These are phyloP conservation scores for Panorpa germanica DNA, from an alignment of 2,888 invertebrate genomes.

Conservation along the genomic window DNA sequence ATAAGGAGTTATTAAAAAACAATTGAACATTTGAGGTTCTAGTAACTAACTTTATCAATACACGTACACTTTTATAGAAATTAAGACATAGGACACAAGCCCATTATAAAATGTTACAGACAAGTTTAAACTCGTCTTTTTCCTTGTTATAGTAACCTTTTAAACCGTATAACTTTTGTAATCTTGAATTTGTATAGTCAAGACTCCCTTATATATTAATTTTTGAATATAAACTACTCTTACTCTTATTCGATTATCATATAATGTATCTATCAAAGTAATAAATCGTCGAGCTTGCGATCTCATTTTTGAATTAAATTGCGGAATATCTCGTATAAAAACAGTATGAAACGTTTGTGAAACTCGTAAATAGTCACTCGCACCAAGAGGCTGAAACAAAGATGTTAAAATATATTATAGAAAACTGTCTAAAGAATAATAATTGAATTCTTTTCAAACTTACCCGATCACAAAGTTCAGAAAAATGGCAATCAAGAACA, in stretches of 20 bases:
- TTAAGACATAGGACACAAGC: too few relatives aligned
- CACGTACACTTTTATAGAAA: too few relatives aligned
- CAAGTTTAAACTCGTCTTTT: too few relatives aligned
- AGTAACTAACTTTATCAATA: too few relatives aligned
- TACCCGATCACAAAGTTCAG: conserved; percentile 80
- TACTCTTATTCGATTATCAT: conserved; percentile 73
- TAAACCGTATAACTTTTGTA: too few relatives aligned
- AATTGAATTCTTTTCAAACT: conserved; percentile 16
- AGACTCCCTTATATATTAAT: conserved; percentile 5
- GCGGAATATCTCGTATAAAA: conserved; percentile 76
- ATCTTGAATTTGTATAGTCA: conserved; percentile 6
- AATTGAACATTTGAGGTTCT: too few relatives aligned
- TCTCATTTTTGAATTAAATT: conserved; percentile 55
- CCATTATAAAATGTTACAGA: conserved; percentile 1
- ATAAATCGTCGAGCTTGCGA: conserved; percentile 91
- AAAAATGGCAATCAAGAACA: conserved; percentile 73
- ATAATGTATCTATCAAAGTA: conserved; percentile 89
- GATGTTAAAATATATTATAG: conserved; percentile 9
- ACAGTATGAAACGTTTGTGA: conserved; percentile 90
- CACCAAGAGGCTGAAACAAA: conserved; percentile 62
- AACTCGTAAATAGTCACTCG: conserved; percentile 86
- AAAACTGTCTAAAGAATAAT: conserved; percentile 10
- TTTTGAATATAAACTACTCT: conserved; percentile 15
- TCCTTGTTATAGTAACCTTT: too few relatives aligned
- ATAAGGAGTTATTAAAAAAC: too few relatives aligned